A percentile compares a stretch with the other conserved stretches of the same genome.
These are phyloP conservation scores for Heliconius congener DNA, from an alignment of 1,140 invertebrate genomes.

Conservation along the genomic window DNA sequence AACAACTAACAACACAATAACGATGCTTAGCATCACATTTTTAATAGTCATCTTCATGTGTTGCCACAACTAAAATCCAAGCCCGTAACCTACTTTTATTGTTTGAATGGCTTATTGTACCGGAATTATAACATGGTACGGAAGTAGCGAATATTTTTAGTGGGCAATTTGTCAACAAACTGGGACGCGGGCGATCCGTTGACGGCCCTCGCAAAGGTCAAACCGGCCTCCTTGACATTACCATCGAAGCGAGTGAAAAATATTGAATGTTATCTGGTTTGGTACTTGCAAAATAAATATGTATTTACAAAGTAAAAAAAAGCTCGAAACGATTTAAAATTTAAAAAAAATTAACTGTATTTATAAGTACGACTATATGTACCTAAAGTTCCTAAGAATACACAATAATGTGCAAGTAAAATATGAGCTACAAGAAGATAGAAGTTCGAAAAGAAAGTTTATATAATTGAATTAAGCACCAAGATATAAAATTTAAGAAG, in stretches of 20 bases:
- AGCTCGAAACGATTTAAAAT: background rate
- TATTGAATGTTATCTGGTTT: constrained; percentile 23
- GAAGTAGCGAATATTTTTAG: constrained; percentile 44
- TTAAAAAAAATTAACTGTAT: no score
- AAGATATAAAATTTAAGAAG: no score
- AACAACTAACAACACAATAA: constrained; percentile 15
- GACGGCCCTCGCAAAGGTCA: constrained; percentile 47
- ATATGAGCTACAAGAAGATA: no score
- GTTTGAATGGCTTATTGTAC: constrained; percentile 45
- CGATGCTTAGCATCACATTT: constrained; percentile 24
- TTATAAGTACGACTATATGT: no score
- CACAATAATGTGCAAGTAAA: no score
- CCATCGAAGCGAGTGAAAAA: constrained; percentile 22
- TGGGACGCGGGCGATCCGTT: constrained; percentile 38
- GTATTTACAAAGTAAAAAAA: background rate
- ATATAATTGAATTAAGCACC: no score
- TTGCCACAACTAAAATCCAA: constrained; percentile 32
- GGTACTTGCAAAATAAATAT: background rate
- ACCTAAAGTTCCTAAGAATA: no score
- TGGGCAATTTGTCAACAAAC: constrained; percentile 51
- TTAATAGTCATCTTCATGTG: constrained; percentile 29
- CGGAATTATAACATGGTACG: constrained; percentile 39
- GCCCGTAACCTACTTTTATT: constrained; percentile 43
- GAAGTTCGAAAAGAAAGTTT: no score
- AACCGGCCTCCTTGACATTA: constrained; percentile 51